Evolutionary conservation across 2,113 vertebrate species (phyloP), one percentile per base, ranked within the genome.

Genomic region (Emydura subglobosa): DNA sequence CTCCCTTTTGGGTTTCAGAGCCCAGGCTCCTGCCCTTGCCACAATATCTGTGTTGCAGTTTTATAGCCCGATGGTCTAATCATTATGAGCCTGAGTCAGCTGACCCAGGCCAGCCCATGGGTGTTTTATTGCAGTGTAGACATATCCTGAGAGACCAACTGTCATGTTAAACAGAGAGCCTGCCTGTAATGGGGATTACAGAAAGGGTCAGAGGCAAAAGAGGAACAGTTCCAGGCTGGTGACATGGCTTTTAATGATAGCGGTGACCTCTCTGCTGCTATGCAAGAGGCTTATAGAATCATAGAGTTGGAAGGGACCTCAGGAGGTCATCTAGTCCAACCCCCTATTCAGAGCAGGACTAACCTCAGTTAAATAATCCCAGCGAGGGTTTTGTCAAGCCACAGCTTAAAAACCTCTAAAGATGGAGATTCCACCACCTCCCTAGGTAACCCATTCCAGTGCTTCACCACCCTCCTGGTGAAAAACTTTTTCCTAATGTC

Each of bases 241-340:
- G 83, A 89, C 55, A 50, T 88, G 86, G 68, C 53, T 83, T 86
- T 24, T 22, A 65, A 88, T 34, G 85, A 87, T 92, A 39, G 3
- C 13, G 78, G 83, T 92, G 94, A 88, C 9, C 1, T 88, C 53
- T 31, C 14, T 57, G 16, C 29, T 74, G 24, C 17, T 8, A 85
- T 42, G 79, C 82, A 80, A 25, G n/a, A 93, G 27, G 31, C 34
- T 0, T 39, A 39, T 39, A 39, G 39, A 39, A 39, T 39, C 39
- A 39, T 39, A 39, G 39, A 39, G 39, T 39, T 39, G 39, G 39
- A 39, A 39, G 39, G 39, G 39, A 39, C 39, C 39, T 39, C 39
- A 39, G 39, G 39, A 39, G 39, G 39, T 39, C 39, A 39, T 39
- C 39, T 39, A 39, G 39, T 39, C 39, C 39, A 39, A 39, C 39